Evolutionary conservation across 2,888 invertebrate species (phyloP).

Genomic region (Bimastos eiseni): DNA sequence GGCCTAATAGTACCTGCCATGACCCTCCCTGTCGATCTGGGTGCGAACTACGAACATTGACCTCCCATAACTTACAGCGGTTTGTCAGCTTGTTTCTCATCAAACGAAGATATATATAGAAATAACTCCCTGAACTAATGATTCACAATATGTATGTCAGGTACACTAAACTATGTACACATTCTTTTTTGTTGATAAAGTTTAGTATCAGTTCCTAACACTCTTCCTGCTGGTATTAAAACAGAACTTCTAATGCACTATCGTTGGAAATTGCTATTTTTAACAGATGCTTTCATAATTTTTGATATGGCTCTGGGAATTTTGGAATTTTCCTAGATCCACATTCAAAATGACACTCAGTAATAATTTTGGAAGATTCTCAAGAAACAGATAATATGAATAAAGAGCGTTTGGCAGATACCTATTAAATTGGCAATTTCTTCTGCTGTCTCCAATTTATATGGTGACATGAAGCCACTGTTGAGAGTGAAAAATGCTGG

Average conservation of each 20-base stretch:
- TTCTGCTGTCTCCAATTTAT: conserved; percentile 68
- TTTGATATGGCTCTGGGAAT: no score
- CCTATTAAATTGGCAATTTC: conserved; percentile 72
- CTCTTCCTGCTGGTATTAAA: neutral
- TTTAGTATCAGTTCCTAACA: neutral
- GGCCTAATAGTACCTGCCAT: no score
- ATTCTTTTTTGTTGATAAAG: neutral
- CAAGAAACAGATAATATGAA: neutral
- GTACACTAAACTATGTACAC: neutral
- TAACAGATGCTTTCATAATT: neutral
- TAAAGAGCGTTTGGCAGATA: conserved; percentile 38
- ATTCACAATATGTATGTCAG: no score
- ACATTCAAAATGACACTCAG: no score
- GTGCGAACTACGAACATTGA: no score
- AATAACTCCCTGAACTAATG: no score
- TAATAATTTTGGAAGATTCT: neutral
- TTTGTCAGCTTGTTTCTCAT: no score
- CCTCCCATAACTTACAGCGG: no score
- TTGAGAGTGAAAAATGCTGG: conserved; percentile 88
- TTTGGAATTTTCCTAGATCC: no score
- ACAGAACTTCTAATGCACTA: neutral
- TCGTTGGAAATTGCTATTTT: neutral
- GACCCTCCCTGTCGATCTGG: no score
- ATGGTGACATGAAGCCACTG: conserved; percentile 72
- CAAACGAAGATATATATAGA: no score